Evolutionary conservation across 2,113 vertebrate species (phyloP).

Genomic region (Prionailurus bengalensis): DNA sequence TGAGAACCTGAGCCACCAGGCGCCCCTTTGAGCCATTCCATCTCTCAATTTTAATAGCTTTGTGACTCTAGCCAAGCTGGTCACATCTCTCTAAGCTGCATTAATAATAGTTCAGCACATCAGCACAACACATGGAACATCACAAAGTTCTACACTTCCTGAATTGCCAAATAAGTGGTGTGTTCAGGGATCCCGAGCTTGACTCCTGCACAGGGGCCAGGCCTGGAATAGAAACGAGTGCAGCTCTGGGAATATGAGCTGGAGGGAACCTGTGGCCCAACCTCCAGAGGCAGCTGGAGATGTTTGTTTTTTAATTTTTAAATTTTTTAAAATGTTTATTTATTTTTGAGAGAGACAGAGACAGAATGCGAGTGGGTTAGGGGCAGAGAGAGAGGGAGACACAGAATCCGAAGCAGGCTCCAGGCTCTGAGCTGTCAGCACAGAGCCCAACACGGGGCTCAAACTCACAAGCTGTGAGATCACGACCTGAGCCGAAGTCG

Average conservation of each 20-base stretch:
- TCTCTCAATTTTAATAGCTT: constrained; percentile 8
- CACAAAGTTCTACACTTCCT: background rate
- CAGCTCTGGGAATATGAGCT: background rate
- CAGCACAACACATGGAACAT: background rate
- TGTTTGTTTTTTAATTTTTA: background rate
- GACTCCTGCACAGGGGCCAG: background rate
- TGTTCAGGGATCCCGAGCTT: background rate
- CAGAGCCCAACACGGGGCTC: too few species aligned
- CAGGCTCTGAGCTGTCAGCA: too few species aligned
- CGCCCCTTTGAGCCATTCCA: background rate
- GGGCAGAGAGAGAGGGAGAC: too few species aligned
- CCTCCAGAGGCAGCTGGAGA: too few species aligned
- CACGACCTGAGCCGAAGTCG: too few species aligned
- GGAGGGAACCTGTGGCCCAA: background rate
- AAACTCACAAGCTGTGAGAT: too few species aligned
- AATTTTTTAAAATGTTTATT: too few species aligned
- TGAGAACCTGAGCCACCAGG: too few species aligned
- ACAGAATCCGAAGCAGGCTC: too few species aligned
- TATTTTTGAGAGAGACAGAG: too few species aligned
- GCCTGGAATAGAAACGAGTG: background rate
- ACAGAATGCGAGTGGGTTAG: too few species aligned
- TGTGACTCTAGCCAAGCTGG: background rate
- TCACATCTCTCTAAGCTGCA: background rate
- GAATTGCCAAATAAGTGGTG: background rate
- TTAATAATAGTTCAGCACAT: background rate